A percentile compares a stretch with the other conserved stretches of the same genome.
Evolutionary conservation across 2,888 invertebrate genomes (phyloP).

Genomic region (Andrena haemorrhoa): DNA sequence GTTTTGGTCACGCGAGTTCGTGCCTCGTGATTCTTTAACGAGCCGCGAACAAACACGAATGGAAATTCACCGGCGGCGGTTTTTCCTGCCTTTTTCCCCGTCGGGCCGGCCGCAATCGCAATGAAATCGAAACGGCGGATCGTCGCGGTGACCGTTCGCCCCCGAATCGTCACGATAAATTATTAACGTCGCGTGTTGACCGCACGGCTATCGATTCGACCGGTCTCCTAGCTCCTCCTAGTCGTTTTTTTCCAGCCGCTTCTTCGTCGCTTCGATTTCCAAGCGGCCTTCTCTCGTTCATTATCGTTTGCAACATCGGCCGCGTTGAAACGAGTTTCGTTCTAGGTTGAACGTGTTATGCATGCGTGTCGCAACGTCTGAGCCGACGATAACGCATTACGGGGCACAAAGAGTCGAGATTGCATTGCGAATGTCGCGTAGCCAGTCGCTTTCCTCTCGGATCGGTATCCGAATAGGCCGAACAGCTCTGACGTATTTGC

Average conservation of each 20-base stretch:
- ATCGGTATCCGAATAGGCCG: too few relatives aligned
- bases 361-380: not conserved
- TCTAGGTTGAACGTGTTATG: not conserved
- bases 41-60: slow-evolving; percentile 35
- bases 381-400: not conserved
- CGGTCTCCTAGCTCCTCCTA: slow-evolving; percentile 9
- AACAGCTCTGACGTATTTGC: not conserved
- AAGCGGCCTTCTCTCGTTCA: not conserved
- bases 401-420: not conserved
- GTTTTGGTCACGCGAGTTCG: slow-evolving; percentile 38
- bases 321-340: not conserved
- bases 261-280: slow-evolving; percentile 56
- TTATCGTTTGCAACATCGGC: slow-evolving; percentile 3
- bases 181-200: slow-evolving; percentile 76
- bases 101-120: slow-evolving; percentile 33
- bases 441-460: too few relatives aligned
- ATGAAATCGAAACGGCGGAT: slow-evolving; percentile 52
- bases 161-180: slow-evolving; percentile 66
- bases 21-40: slow-evolving; percentile 56
- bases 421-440: too few relatives aligned
- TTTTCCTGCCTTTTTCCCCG: slow-evolving; percentile 32
- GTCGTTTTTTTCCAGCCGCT: not conserved
- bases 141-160: slow-evolving; percentile 53
- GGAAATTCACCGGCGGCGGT: not conserved
- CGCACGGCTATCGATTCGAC: slow-evolving; percentile 45